phyloP scores from a whole-genome alignment of 2,113 vertebrate genomes.

The Onychostoma macrolepis region DNA sequence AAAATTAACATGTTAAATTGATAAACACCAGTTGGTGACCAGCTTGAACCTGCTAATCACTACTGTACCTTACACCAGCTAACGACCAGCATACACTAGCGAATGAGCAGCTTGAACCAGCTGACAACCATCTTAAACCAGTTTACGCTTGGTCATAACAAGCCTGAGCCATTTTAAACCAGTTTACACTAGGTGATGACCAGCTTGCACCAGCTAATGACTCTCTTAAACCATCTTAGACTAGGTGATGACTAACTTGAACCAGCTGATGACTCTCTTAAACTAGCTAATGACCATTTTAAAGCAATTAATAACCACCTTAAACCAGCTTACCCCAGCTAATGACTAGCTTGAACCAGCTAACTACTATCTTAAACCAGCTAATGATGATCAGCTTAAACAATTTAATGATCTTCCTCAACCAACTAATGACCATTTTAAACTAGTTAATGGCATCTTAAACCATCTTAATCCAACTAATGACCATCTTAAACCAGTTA shows the following conservation, averaged over 20 bases:
- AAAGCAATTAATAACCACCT: too few species aligned
- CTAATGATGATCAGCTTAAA: too few species aligned
- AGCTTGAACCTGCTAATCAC: background rate
- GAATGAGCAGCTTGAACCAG: background rate
- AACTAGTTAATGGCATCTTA: too few species aligned
- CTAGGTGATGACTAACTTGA: background rate
- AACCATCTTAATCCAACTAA: background rate
- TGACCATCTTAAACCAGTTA: background rate
- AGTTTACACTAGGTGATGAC: background rate
- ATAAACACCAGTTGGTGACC: background rate
- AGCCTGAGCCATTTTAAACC: background rate
- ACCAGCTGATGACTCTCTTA: background rate
- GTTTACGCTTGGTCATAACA: background rate
- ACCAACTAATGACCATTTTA: too few species aligned
- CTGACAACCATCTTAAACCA: background rate
- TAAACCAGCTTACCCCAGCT: too few species aligned
- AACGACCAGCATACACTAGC: background rate
- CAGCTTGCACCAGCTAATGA: background rate
- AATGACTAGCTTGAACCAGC: too few species aligned
- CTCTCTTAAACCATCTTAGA: background rate
- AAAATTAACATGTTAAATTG: background rate
- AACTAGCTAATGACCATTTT: background rate
- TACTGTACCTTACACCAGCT: background rate
- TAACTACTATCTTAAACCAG: too few species aligned
- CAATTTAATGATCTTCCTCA: too few species aligned